A percentile compares a stretch with the other conserved stretches of the same genome.
Evolutionary conservation across 2,888 invertebrate species (phyloP).

Genomic region (Ctenicera cuprea): DNA sequence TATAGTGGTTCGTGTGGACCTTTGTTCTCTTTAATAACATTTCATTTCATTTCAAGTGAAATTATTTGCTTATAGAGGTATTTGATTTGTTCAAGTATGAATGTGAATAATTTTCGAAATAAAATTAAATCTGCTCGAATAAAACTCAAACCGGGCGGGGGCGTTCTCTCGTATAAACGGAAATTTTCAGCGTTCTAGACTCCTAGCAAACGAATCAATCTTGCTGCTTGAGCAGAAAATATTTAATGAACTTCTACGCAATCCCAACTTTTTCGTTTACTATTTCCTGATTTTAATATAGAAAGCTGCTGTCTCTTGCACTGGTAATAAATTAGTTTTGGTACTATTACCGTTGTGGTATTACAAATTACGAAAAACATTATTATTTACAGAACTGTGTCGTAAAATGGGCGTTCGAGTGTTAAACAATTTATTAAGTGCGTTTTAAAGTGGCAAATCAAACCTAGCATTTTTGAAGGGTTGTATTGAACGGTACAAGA

Average conservation of each 20-base stretch:
- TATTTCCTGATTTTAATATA: background rate
- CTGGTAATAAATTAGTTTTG: no score
- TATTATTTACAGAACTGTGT: no score
- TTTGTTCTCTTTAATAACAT: no score
- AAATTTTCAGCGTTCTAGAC: conserved; percentile 17
- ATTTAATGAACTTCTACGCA: conserved; percentile 14
- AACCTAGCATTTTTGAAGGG: background rate
- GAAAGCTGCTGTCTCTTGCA: background rate
- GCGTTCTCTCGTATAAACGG: conserved; percentile 7
- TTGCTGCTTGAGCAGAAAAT: conserved; percentile 18
- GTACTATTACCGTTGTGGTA: no score
- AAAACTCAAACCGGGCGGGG: background rate
- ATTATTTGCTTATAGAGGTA: no score
- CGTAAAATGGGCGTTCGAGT: no score
- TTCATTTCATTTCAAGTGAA: no score
- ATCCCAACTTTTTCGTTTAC: conserved; percentile 17
- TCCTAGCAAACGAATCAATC: conserved; percentile 24
- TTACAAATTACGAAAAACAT: no score
- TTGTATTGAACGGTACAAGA: background rate
- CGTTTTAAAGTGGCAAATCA: conserved; percentile 4
- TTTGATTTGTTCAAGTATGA: no score
- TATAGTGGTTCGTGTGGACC: no score
- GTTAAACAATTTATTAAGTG: background rate
- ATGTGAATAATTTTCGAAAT: no score
- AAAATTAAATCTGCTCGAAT: no score